Percentiles rank a stretch among this genome's conserved stretches.
phyloP scores from a whole-genome alignment of 2,888 invertebrate genomes.

The Ceriagrion tenellum region DNA sequence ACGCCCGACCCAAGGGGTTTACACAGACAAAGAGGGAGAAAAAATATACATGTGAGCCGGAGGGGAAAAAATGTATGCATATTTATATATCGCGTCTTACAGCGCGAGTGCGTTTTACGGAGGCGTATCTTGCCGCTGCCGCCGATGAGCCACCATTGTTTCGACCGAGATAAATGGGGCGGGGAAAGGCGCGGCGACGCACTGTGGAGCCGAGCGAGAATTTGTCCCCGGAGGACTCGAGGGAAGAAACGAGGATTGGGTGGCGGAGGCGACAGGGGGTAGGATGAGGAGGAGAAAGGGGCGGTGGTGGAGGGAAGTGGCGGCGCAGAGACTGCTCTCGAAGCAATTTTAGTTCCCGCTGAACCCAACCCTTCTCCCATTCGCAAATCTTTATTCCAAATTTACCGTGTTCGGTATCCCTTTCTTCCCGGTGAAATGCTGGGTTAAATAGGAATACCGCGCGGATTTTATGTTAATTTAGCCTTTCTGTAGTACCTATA shows the following conservation, averaged over 20 bases:
- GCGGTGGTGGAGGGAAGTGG: background rate
- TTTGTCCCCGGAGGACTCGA: no score
- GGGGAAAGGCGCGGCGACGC: background rate
- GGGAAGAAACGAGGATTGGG: no score
- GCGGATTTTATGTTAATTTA: no score
- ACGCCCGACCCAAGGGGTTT: no score
- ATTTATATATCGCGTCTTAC: background rate
- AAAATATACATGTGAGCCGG: background rate
- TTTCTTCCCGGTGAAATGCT: no score
- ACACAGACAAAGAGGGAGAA: background rate
- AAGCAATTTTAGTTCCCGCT: background rate
- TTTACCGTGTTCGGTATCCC: no score
- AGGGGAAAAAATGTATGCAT: background rate
- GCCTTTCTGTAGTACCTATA: no score
- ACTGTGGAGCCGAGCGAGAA: no score
- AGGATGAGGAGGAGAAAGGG: background rate
- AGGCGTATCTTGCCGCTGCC: background rate
- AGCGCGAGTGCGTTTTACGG: background rate
- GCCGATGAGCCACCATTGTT: slow-evolving; percentile 11
- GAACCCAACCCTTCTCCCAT: no score
- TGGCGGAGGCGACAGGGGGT: no score
- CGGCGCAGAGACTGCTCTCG: background rate
- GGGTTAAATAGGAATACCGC: no score
- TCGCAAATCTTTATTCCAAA: no score
- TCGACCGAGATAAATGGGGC: background rate